Evolutionary conservation across 2,888 invertebrate species (phyloP), one percentile per base, ranked within the genome.

Genomic region (Pasiphila rectangulata): DNA sequence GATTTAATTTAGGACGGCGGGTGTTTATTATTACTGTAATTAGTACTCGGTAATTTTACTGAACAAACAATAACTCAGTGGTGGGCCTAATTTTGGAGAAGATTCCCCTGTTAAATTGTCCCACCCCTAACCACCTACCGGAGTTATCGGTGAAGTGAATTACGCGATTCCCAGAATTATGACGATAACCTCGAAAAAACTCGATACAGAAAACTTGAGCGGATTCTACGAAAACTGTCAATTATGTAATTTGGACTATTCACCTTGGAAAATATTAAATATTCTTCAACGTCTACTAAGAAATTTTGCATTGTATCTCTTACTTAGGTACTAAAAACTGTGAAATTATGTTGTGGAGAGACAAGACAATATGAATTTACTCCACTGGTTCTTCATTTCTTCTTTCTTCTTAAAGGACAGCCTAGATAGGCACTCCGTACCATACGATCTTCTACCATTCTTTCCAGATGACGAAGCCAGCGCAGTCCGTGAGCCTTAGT

Each of bases 41-140:
- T 59, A 56, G 52, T 40, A 51, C 47, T 37, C 44, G 51, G 49
- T 56, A 59, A 62, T 61, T 61, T 35, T 55, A 61, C 59, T 56
- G 53, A 56, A 58, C 59, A 51, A 49, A 57, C 57, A 49, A 56
- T 64, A 60, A 56, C 51, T 61, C 49, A 54, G 36, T 24, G 35
- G 39, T 20, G 41, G 41, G 46, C 45, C 52, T 42, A 59, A 61
- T 57, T 63, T 54, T 46, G 39, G 25, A 23, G 19, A 46, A 60
- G 60, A 63, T 61, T 61, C 54, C 53, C 42, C 21, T 37, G 32
- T 36, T 54, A 59, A 57, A 59, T 56, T 51, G 35, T 49, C 43
- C 19, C 40, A 23, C 39, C 51, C 44, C 17, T n/a, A 17, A 32
- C n/a, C 9, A 17, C 17, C 19, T 9, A 9, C 2, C 9, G 9